Evolutionary conservation across 2,113 vertebrate genomes (phyloP), one percentile per base, ranked within the genome.

Genomic region (Gracilinanus agilis): DNA sequence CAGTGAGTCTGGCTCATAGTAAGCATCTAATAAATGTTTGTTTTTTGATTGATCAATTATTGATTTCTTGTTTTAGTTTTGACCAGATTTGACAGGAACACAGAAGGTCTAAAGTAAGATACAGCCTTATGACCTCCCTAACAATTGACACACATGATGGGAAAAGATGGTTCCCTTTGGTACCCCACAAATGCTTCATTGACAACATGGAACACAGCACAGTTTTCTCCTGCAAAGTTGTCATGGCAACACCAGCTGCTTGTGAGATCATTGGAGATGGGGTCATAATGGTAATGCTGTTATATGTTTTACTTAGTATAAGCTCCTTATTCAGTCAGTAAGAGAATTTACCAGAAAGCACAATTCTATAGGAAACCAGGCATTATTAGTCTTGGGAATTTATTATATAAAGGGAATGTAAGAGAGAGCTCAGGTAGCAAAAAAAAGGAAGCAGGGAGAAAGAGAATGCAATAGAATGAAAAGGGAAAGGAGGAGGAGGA

Each of bases 241-340:
- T 97, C 97, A 98, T 98, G 95, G 96, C 94, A 98, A 98, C 96
- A 90, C 92, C 93, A 96, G 93, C 97, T 97, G 95, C 96, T 96
- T 97, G 96, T 97, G 95, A 98, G 97, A 97, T 97, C 97, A 96
- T 94, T 94, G 92, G 94, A 96, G 95, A 88, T 90, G 89, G 92
- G 96, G 97, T 96, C 95, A 92, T 96, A 95, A 96, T 95, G 94
- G 97, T 95, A 95, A 56, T 89, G 55, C 67, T 93, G 94, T 88
- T 92, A 96, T 94, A 97, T 98, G 96, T 96, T 97, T 96, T 96
- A 97, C 96, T 95, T 95, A 90, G 92, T 90, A 96, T 83, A 97
- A 96, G 44, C 96, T 93, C 95, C 96, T 96, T 96, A 83, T 83
- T 83, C 67, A 94, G 94, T 94, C 96, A 95, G 95, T 95, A 90